Evolutionary conservation across 2,113 vertebrate species (phyloP).

Genomic region (Lagopus leucura): DNA sequence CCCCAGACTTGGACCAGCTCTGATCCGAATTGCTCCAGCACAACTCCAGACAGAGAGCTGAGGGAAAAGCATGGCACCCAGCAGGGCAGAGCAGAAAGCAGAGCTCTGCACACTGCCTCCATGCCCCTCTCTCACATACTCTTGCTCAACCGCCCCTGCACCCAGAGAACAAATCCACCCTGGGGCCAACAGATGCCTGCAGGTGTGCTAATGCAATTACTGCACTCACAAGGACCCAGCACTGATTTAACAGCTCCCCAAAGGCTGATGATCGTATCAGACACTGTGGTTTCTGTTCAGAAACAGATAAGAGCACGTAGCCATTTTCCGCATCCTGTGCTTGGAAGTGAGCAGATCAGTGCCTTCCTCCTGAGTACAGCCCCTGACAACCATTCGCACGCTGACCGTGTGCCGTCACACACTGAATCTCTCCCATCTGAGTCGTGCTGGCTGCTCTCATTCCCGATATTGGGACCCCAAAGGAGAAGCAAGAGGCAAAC

Average conservation of each 20-base stretch:
- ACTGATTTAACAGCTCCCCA: background rate
- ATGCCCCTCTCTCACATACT: fast-evolving
- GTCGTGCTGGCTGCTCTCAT: background rate
- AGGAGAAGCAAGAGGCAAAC: background rate
- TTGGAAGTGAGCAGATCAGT: background rate
- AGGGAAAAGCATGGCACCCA: background rate
- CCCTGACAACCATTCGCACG: background rate
- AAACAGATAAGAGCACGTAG: background rate
- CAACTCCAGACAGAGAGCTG: fast-evolving
- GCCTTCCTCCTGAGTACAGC: background rate
- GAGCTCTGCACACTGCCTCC: background rate
- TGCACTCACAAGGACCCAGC: too few species aligned
- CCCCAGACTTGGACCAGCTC: background rate
- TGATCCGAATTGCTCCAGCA: background rate
- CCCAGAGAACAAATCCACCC: background rate
- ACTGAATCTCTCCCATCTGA: fast-evolving
- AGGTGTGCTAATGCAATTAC: background rate
- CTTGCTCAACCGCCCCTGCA: fast-evolving
- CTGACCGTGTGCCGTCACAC: background rate
- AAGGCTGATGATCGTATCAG: background rate
- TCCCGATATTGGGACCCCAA: background rate
- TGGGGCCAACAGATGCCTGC: background rate
- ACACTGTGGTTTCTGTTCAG: background rate
- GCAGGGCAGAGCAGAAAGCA: background rate
- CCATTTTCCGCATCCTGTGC: background rate